A percentile compares a stretch with the other conserved stretches of the same genome.
These are phyloP conservation scores for Melinaea marsaeus DNA, from an alignment of 2,888 invertebrate species.

Conservation along the genomic window DNA sequence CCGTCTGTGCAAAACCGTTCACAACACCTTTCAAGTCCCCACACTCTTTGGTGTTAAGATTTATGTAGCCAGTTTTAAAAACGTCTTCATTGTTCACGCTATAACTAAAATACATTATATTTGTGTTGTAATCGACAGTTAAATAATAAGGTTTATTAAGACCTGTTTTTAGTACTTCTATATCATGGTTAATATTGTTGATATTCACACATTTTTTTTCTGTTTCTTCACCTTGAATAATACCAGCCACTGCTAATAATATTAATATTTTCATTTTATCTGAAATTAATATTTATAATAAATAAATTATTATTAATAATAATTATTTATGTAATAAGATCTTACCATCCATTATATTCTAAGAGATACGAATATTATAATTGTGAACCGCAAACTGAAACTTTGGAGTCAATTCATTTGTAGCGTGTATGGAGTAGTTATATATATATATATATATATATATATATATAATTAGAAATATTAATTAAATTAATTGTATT, in stretches of 20 bases:
- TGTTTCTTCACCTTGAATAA: slow-evolving; percentile 13
- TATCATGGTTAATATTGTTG: slow-evolving; percentile 44
- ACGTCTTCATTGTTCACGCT: slow-evolving; percentile 43
- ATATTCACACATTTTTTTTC: slow-evolving; percentile 45
- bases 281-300: slow-evolving; percentile 2
- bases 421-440: too few species aligned
- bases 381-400: too few species aligned
- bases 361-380: too few species aligned
- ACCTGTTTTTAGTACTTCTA: slow-evolving; percentile 45
- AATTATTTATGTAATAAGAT: neutral
- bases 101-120: slow-evolving; percentile 59
- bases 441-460: too few species aligned
- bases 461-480: too few species aligned
- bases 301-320: neutral
- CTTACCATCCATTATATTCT: too few species aligned
- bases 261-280: slow-evolving; percentile 16
- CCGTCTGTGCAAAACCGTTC: slow-evolving; percentile 59
- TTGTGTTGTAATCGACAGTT: slow-evolving; percentile 50
- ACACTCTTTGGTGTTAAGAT: slow-evolving; percentile 53
- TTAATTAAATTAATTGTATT: too few species aligned
- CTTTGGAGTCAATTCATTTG: too few species aligned
- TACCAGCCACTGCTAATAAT: slow-evolving; percentile 10
- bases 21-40: slow-evolving; percentile 44
- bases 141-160: slow-evolving; percentile 56
- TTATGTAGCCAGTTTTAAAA: slow-evolving; percentile 50